Evolutionary conservation across 92 coral and sea anemone genomes (phyloP).

Genomic region (Blastomussa wellsi): DNA sequence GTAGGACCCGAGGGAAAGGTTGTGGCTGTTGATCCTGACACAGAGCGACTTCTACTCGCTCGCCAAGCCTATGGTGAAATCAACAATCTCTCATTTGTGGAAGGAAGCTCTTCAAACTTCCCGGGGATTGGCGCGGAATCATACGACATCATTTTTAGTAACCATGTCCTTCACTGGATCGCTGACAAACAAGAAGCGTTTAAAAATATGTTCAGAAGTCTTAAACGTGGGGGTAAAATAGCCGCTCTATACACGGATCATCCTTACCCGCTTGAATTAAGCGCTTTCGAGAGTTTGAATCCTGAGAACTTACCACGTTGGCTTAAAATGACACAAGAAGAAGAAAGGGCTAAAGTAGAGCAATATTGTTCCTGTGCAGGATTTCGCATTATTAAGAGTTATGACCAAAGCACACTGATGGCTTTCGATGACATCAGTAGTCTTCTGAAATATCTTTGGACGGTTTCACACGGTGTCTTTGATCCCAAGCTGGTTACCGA

Average conservation of each 20-base stretch:
- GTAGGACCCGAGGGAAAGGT: slow-evolving; percentile 3
- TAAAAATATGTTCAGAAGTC: slow-evolving; percentile 8
- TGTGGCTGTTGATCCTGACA: neutral
- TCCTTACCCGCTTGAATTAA: neutral
- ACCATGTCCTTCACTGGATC: slow-evolving; percentile 13
- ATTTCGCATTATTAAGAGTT: neutral
- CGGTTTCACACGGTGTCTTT: slow-evolving; percentile 6
- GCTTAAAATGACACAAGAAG: neutral
- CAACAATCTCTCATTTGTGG: slow-evolving; percentile 5
- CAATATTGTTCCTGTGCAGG: neutral
- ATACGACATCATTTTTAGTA: slow-evolving; percentile 6
- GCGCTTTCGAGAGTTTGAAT: neutral
- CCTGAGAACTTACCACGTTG: neutral
- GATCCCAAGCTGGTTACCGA: slow-evolving; percentile 8
- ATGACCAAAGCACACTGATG: neutral
- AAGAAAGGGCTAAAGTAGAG: neutral
- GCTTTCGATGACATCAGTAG: neutral
- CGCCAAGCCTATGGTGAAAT: neutral
- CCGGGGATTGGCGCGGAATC: slow-evolving; percentile 25
- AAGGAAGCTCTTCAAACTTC: slow-evolving; percentile 5
- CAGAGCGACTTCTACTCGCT: neutral
- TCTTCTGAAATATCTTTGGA: slow-evolving; percentile 2
- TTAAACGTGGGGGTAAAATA: slow-evolving; percentile 14
- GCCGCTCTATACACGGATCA: neutral
- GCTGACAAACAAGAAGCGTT: slow-evolving; percentile 26